Conservation (phyloP, 2,113 vertebrate genomes). For the Anolis sagrei region DNA sequence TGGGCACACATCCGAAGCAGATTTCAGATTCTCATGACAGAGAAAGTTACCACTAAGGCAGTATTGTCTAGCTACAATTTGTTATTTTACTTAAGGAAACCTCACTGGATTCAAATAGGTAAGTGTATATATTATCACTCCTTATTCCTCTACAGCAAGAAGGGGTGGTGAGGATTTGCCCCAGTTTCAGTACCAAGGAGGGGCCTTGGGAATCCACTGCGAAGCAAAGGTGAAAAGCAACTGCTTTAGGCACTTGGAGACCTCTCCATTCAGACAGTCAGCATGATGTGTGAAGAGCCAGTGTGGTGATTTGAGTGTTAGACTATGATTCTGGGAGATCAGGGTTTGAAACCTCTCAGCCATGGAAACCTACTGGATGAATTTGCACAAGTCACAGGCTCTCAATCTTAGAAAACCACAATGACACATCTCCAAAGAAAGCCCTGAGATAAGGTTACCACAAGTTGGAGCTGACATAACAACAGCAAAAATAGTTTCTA, state of each 20-base stretch:
- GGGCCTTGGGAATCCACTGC: not conserved
- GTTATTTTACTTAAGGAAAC: not conserved
- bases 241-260: no score
- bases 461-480: conserved; percentile 46
- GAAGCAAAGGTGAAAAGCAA: not conserved
- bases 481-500: conserved; percentile 3
- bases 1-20: not conserved
- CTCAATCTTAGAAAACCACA: no score
- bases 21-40: not conserved
- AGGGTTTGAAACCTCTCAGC: no score
- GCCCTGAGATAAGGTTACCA: not conserved
- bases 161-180: no score
- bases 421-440: no score
- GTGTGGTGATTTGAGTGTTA: no score
- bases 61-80: not conserved
- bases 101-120: not conserved
- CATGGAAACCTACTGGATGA: no score
- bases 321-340: no score
- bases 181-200: not conserved
- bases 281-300: no score
- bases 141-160: not conserved
- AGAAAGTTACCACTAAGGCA: not conserved
- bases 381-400: no score
- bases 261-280: no score
- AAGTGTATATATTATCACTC: not conserved